phyloP scores from a whole-genome alignment of 2,113 vertebrate species.

The Euleptes europaea region DNA sequence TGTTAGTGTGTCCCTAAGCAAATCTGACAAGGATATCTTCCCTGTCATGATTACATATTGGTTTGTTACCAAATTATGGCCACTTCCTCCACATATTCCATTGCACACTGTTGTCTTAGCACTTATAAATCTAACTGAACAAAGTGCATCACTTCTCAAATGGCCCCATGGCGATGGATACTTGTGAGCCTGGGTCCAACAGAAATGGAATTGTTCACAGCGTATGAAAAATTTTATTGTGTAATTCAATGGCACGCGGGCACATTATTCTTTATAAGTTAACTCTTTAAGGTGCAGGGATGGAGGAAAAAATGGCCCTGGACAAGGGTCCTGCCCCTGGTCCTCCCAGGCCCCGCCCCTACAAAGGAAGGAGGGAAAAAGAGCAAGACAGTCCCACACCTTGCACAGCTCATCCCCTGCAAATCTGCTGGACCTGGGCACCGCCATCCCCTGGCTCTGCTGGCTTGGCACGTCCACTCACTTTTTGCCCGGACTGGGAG shows the following conservation, averaged over 20 bases:
- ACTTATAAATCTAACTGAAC: not conserved
- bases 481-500: too few relatives aligned
- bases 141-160: not conserved
- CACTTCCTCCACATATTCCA: not conserved
- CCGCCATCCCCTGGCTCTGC: too few relatives aligned
- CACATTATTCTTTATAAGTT: not conserved
- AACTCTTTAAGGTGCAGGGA: not conserved
- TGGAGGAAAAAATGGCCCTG: too few relatives aligned
- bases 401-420: too few relatives aligned
- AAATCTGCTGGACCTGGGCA: too few relatives aligned
- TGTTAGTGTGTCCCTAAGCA: not conserved
- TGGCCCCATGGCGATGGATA: fast-evolving
- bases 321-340: too few relatives aligned
- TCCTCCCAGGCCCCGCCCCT: too few relatives aligned
- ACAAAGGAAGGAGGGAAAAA: too few relatives aligned
- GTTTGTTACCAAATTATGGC: not conserved
- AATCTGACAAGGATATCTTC: not conserved
- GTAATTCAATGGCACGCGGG: not conserved
- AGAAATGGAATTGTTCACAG: not conserved
- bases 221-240: slow-evolving; percentile 7
- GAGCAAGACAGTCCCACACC: too few relatives aligned
- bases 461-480: too few relatives aligned
- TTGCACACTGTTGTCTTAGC: not conserved
- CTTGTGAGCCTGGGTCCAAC: not conserved
- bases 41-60: not conserved